Conservation (phyloP, 2,113 vertebrate genomes). For the Bolborhynchus lineola region DNA sequence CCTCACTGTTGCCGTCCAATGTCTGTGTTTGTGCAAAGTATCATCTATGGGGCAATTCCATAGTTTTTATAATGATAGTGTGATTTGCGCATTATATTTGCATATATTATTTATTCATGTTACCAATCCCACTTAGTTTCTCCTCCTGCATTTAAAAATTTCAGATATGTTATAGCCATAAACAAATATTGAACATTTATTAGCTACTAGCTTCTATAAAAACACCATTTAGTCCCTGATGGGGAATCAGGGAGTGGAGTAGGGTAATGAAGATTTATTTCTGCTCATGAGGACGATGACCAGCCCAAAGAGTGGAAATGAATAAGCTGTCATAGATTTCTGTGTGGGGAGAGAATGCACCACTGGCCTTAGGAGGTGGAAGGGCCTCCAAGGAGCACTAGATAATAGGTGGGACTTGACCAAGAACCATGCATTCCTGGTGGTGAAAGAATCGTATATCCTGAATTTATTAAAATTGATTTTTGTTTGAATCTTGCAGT, state of each 20-base stretch:
- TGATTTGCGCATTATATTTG: background rate
- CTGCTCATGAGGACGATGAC: background rate
- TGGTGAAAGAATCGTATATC: background rate
- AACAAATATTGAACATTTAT: background rate
- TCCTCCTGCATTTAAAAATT: background rate
- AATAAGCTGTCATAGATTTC: background rate
- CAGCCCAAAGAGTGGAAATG: background rate
- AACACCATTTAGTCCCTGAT: background rate
- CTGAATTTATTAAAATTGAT: background rate
- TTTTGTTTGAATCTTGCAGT: background rate
- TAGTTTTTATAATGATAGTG: background rate
- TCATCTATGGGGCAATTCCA: background rate
- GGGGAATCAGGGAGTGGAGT: background rate
- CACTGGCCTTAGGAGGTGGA: background rate
- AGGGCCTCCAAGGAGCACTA: background rate
- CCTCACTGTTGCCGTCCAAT: background rate
- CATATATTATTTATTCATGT: background rate
- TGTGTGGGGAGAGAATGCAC: accelerated
- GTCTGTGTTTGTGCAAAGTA: background rate
- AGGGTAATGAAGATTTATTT: background rate
- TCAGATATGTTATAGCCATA: background rate
- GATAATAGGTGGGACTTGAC: background rate
- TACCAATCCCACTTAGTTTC: background rate
- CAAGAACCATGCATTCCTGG: background rate
- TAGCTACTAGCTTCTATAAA: background rate